Base-by-base conservation (phyloP, 2,113 vertebrate genomes). In the Peromyscus californicus region DNA sequence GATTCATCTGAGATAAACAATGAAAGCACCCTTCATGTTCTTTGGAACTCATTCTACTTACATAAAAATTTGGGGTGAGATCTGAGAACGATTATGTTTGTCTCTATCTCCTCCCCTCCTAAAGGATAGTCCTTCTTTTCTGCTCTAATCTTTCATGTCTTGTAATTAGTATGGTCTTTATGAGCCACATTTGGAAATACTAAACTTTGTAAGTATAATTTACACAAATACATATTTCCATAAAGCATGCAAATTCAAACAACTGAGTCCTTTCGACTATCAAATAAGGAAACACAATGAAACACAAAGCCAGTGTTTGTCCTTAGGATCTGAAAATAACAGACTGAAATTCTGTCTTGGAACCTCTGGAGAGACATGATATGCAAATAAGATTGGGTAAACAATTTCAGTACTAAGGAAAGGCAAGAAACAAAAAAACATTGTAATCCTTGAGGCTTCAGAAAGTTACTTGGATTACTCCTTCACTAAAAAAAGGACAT, bases 201-300 rank as follows among this genome's bases (percentile, higher is more conserved):
- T 86, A 91, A 65, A 4, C 70, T 98, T 97, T 97, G 91, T 90
- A 95, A 95, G 93, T 97, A 76, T 96, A 96, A 98, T 97, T 88
- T 96, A 97, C 54, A 93, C 89, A 97, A 97, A 97, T 95, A 78
- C 26, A 5, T 74, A 89, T 97, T 95, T 97, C 95, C 92, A 93
- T 96, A 78, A 54, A 69, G n/a, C 87, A 97, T 93, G 93, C 95
- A 96, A 97, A 97, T 96, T 83, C 93, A 19, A 97, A 97, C 84
- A 97, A 86, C 87, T 67, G 51, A 76, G 84, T 75, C 48, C 87
- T 97, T 95, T 67, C 69, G 6, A 86, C 59, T 89, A 11, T 96
- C 75, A 75, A 91, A 97, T 91, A 86, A 96, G 92, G 92, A 97
- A 95, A 45, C 90, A 45, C 22, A 83, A 67, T 67, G 79, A 80